Percentiles rank a stretch among this genome's conserved stretches.
Conservation (phyloP, 2,797 vertebrate species). For the Lithobates sylvaticus region DNA sequence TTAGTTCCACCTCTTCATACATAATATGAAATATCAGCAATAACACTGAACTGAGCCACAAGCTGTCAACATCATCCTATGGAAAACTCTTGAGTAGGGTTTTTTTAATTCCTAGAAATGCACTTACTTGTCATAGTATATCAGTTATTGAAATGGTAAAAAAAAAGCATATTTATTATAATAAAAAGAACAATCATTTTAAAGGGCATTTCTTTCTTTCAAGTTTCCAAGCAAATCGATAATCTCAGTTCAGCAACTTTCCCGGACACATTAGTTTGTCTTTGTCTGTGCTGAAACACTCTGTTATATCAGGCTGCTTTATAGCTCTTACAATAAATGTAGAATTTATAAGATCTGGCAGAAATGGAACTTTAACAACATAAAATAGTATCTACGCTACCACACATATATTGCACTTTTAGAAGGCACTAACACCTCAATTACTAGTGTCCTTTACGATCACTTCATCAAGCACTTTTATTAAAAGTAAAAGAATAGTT, state of each 20-base stretch:
- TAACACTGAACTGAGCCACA: too few species aligned
- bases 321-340: conserved; percentile 30
- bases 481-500: conserved; percentile 11
- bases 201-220: conserved; percentile 4
- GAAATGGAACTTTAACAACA: conserved; percentile 15
- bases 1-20: too few species aligned
- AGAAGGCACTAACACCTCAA: conserved; percentile 1
- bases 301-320: conserved; percentile 19
- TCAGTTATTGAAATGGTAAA: neutral
- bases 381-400: neutral
- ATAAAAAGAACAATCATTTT: neutral
- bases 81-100: too few species aligned
- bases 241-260: conserved; percentile 10
- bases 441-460: conserved; percentile 21
- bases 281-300: conserved; percentile 18
- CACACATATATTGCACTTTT: conserved; percentile 17
- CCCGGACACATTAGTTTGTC: conserved; percentile 24
- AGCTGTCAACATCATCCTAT: too few species aligned
- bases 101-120: neutral
- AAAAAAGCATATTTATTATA: neutral
- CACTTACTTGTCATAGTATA: neutral
- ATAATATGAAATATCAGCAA: too few species aligned
- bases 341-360: conserved; percentile 17
- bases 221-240: neutral
- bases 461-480: conserved; percentile 34